Base-by-base conservation (phyloP, 2,113 vertebrate genomes). In the Lophochroa leadbeateri region DNA sequence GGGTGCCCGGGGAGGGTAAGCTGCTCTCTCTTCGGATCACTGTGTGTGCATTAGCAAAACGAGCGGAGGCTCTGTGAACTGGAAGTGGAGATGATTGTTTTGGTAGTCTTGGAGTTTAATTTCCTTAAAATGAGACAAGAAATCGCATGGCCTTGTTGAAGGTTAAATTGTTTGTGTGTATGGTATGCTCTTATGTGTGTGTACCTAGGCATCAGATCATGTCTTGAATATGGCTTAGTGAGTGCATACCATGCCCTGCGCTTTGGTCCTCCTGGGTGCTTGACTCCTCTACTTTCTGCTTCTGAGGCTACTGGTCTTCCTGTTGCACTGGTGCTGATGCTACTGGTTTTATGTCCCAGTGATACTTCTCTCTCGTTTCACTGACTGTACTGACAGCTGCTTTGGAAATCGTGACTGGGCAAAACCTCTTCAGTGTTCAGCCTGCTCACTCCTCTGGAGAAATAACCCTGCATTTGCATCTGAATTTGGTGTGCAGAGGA, bases 101-200 rank as follows among this genome's bases (percentile, higher is more conserved):
- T 41, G 33, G 28, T 70, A 17, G 52, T 82, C 39, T 64, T 29
- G 7, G 52, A 16, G 39, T 75, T 76, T 64, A 69, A 29, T 82
- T 80, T 80, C 74, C 20, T 88, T 88, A 55, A 89, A 88, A 61
- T 0, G 13, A 90, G 67, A 50, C 82, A 55, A 50, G 25, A 63
- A 37, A 58, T 20, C 41, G 31, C 39, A 2, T 17, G 65, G 90
- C 78, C 52, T 60, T 75, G 43, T 31, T 47, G 63, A 69, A 94
- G 52, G 80, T 86, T 88, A 63, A 90, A 64, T 76, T 76, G 74
- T 84, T 75, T 43, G 20, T 35, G 15, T 52, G 39, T 55, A 11
- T 1, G 0, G 24, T 25, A 4, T 14, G 5, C n/a, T 53, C 11
- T 81, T 67, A 24, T 0, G 10, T 41, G 52, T 47, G 6, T 3